Base-by-base conservation (phyloP, 2,113 vertebrate genomes). In the Caranx melampygus region DNA sequence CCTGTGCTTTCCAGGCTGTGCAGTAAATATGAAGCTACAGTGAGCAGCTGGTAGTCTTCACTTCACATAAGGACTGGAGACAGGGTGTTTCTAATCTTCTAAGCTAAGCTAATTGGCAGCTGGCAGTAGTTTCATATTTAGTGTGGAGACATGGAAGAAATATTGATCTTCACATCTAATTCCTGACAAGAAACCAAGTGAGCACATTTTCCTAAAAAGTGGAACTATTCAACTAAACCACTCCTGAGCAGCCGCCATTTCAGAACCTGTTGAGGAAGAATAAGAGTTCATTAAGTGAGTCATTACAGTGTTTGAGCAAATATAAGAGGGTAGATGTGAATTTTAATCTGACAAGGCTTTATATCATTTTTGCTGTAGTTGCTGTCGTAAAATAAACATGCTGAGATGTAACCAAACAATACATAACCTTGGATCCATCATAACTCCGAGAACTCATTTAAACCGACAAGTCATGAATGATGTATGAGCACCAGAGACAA, bases 391-490 rank as follows among this genome's bases (percentile, higher is more conserved):
- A 87, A 83, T 49, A 81, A 84, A 42, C 66, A 33, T 18, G 40
- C 62, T 67, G 35, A 51, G 60, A 69, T 49, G 20, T 70, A 77
- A 86, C 61, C 34, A 83, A 83, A 72, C 78, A 87, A 75, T 37
- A 72, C 57, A 44, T 52, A 86, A 81, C 78, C 52, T 66, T 63
- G 58, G 54, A 69, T 72, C 77, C 75, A 65, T 88, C 77, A 87
- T 52, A 42, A 67, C 34, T 66, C 60, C 34, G 54, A 58, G 75
- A 78, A 81, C 59, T 85, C 65, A 90, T 86, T 84, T 73, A 79
- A 85, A 78, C 58, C 2, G 61, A 82, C 84, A 83, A 78, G 74
- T 79, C 72, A 83, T 89, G 89, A 80, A 92, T 89, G 77, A 84
- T 91, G 72, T 70, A 89, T 59, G 54, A 78, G 75, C 66, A 66